Evolutionary conservation across 2,797 vertebrate species (phyloP).

Genomic region (Pogonophryne albipinna): DNA sequence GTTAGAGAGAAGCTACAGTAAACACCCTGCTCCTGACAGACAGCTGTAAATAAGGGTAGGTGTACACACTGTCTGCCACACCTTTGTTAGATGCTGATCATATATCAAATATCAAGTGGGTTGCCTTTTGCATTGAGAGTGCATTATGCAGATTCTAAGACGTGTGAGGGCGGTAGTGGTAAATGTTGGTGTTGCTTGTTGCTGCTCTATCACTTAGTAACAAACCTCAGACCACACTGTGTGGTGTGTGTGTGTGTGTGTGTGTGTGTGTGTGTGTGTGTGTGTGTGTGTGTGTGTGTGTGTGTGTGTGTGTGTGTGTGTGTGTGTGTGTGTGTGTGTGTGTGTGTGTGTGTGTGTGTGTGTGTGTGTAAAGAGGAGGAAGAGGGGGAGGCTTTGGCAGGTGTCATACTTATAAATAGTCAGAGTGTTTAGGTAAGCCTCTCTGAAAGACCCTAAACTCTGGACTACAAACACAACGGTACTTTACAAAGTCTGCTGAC

Average conservation of each 20-base stretch:
- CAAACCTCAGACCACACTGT: constrained; percentile 78
- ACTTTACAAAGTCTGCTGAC: background rate
- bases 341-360: too few relatives aligned
- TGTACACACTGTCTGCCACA: background rate
- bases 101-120: background rate
- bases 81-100: background rate
- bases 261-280: too few relatives aligned
- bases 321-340: too few relatives aligned
- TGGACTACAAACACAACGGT: background rate
- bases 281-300: too few relatives aligned
- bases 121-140: background rate
- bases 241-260: constrained; percentile 22
- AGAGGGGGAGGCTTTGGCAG: constrained; percentile 29
- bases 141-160: constrained; percentile 28
- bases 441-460: constrained; percentile 29
- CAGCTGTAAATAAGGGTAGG: background rate
- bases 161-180: constrained; percentile 42
- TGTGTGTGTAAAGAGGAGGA: constrained; percentile 12
- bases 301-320: background rate
- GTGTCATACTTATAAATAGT: constrained; percentile 69
- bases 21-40: background rate
- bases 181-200: constrained; percentile 54
- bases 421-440: constrained; percentile 6
- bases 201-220: constrained; percentile 66
- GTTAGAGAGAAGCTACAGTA: background rate